Percentiles rank a stretch among this genome's conserved stretches.
Conservation (phyloP, 2,888 invertebrate species). For the Acleris sparsana region DNA sequence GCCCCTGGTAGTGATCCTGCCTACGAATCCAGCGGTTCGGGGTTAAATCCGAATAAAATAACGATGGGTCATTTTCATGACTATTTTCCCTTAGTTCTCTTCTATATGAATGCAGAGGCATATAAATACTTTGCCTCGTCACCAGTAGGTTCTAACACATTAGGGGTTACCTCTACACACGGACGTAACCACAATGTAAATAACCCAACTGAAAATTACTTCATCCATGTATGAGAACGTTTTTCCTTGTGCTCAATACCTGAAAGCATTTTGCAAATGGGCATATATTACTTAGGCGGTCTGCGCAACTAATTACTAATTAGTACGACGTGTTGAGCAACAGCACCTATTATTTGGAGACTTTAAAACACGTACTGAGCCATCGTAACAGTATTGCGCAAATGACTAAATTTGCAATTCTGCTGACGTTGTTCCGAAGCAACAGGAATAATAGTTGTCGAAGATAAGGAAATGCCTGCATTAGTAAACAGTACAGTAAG, state of each 20-base stretch:
- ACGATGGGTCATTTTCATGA: no score
- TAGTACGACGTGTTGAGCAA: conserved; percentile 26
- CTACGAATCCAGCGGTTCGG: no score
- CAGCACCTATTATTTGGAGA: conserved; percentile 18
- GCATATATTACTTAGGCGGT: conserved; percentile 21
- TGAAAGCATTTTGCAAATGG: conserved; percentile 35
- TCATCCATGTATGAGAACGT: conserved; percentile 15
- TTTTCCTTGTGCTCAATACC: conserved; percentile 34
- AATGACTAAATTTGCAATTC: conserved; percentile 17
- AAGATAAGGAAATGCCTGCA: conserved; percentile 22
- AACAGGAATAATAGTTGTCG: background rate
- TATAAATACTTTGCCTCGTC: no score
- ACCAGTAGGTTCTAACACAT: no score
- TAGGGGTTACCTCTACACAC: no score
- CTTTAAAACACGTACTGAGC: conserved; percentile 10
- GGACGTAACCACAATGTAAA: no score
- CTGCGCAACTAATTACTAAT: conserved; percentile 27
- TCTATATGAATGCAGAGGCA: no score
- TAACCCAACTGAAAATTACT: conserved; percentile 5
- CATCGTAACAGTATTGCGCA: conserved; percentile 23
- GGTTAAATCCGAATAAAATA: no score
- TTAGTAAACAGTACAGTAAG: conserved; percentile 8
- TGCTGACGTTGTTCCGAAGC: conserved; percentile 5
- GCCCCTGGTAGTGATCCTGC: no score
- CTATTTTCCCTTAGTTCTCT: no score